These are phyloP conservation scores for Ferrisia virgata DNA, from an alignment of 2,888 invertebrate species.

Conservation along the genomic window DNA sequence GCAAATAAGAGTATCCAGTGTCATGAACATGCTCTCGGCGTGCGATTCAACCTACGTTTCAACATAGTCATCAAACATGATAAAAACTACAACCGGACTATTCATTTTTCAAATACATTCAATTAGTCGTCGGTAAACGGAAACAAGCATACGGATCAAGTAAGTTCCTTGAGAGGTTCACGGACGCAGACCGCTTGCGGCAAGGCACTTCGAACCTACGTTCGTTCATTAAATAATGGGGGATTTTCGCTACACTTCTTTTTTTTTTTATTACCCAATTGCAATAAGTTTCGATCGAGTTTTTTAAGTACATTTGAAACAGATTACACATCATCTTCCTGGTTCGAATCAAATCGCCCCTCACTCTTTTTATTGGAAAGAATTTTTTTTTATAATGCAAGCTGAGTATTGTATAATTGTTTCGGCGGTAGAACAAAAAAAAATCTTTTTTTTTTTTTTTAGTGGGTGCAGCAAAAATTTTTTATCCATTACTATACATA, in stretches of 20 bases:
- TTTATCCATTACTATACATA: not conserved
- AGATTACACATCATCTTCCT: not conserved
- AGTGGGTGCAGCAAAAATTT: not conserved
- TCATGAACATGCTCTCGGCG: not conserved
- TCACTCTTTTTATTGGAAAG: not conserved
- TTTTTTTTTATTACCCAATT: constrained; percentile 10
- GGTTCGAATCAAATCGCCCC: constrained; percentile 1
- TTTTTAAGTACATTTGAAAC: not conserved
- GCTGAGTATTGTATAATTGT: not conserved
- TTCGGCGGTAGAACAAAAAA: not conserved
- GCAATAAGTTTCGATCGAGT: not conserved
- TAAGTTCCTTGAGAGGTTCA: constrained; percentile 29
- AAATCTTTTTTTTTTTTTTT: not conserved
- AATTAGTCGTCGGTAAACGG: constrained; percentile 7
- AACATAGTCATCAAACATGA: constrained; percentile 12
- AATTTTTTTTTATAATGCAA: no score
- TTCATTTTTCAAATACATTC: constrained; percentile 1
- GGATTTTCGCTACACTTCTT: not conserved
- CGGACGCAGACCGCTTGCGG: not conserved
- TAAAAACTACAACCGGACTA: constrained; percentile 10
- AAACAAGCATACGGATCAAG: constrained; percentile 10
- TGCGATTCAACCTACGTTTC: constrained; percentile 19
- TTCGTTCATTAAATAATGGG: constrained; percentile 22
- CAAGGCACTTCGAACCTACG: constrained; percentile 28
- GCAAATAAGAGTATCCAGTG: not conserved